Evolutionary conservation across 2,113 vertebrate genomes (phyloP), one percentile per base, ranked within the genome.

Genomic region (Austrofundulus limnaeus): DNA sequence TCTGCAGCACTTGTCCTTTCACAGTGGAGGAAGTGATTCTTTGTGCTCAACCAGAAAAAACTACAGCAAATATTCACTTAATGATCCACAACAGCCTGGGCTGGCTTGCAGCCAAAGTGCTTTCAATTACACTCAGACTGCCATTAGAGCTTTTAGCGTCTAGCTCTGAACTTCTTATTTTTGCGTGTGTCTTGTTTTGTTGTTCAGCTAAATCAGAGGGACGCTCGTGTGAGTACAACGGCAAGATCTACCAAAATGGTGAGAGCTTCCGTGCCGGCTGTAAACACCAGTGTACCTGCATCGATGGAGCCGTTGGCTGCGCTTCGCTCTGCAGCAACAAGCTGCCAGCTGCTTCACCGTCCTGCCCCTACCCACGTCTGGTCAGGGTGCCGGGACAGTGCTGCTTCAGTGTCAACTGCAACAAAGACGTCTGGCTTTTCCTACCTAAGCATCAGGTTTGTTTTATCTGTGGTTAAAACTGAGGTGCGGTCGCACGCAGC

Each of bases 211-310:
- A 86, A 65, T 83, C 65, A 0, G 92, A 94, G 63, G 93, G 93
- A 5, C 88, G 91, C 13, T 88, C 90, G 0, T 94, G 92, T 13
- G 92, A 93, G 75, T 93, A 91, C 84, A 91, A 72, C 0, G 85
- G 91, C 20, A 83, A 73, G 25, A 91, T 93, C 55, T 91, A 92
- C 78, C 93, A 94, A 79, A 91, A 92, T 0, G 88, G 92, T 0
- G 93, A 93, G 88, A 89, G 74, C 49, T 93, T 94, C 67, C 90
- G 66, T 7, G 89, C 83, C 1, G 89, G 89, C 71, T 94, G 93
- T 21, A 93, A 92, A 69, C 92, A 94, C 69, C 92, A 91, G 80
- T 94, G 93, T 37, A 91, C 87, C 60, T 94, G 93, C 55, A 86
- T 94, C 3, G 93, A 94, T 1, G 92, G 91, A 0, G 88, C 89